Percentiles rank a stretch among this genome's conserved stretches.
These are phyloP conservation scores for Colinus virginianus DNA, from an alignment of 2,113 vertebrate genomes.

Conservation along the genomic window DNA sequence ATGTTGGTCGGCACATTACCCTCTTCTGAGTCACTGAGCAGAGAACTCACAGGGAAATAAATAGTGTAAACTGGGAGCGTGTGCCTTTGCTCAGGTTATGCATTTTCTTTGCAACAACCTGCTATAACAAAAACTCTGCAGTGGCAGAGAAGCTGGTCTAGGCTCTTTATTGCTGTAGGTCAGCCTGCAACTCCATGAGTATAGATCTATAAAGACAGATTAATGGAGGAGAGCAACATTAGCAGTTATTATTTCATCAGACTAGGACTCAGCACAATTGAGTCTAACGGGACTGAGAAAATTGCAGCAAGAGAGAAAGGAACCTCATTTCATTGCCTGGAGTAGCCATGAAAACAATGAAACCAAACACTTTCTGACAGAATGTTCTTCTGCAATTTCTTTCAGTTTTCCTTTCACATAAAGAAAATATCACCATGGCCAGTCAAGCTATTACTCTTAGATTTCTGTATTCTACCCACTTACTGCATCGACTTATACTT, in stretches of 20 bases:
- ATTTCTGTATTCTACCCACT: conserved; percentile 32
- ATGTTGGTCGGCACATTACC: neutral
- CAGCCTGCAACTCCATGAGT: neutral
- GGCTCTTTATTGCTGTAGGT: neutral
- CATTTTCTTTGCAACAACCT: neutral
- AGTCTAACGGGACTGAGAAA: neutral
- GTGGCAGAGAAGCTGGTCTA: neutral
- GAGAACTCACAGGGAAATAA: neutral
- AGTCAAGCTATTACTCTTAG: neutral
- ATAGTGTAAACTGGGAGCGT: neutral
- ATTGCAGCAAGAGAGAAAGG: neutral
- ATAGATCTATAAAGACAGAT: neutral
- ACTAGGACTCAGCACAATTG: neutral
- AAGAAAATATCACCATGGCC: neutral
- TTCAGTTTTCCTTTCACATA: neutral
- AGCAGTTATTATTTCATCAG: neutral
- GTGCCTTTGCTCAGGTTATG: neutral
- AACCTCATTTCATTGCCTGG: neutral
- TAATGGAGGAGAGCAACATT: neutral
- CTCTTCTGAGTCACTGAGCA: neutral
- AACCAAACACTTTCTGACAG: neutral
- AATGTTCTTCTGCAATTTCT: neutral
- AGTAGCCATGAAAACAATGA: neutral
- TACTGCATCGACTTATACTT: conserved; percentile 35
- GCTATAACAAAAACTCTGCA: neutral